Base-by-base conservation (phyloP, 2,797 vertebrate species). In the Dendrocincla fuliginosa region DNA sequence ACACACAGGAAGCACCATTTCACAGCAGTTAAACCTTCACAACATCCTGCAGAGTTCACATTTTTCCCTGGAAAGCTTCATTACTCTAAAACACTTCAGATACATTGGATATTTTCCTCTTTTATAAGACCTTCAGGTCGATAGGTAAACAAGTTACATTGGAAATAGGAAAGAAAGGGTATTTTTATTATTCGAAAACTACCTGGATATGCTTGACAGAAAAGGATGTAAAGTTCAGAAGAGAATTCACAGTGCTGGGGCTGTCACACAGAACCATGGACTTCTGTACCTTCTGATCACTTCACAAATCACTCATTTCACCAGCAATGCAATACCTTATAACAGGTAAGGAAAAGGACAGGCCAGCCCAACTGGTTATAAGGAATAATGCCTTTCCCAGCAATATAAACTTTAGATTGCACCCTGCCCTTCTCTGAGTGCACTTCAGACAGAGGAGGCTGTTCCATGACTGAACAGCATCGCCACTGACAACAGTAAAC, bases 11-110 rank as follows among this genome's bases (percentile, higher is more conserved):
- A 74, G 44, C 18, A n/a, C 12, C n/a, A 18, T 44, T 56, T 39
- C 64, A 22, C 53, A 87, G 67, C 67, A 53, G 13, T 0, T 37
- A 14, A 46, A 30, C 24, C 22, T 19, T 47, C 50, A 44, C 33
- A 6, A 17, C 28, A 16, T 16, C 19, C 59, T 35, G 8, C 37
- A 64, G 18, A 6, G 4, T 25, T 22, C 33, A 5, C 3, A 7
- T 33, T 2, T 16, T 4, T 6, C 19, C 10, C 46, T 16, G 5
- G 3, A 30, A 25, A 20, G 4, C 1, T 7, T 77, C 23, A 28
- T 17, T 15, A 9, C 30, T 68, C 56, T 25, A 13, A 67, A 68
- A 39, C 28, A 30, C 16, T 46, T 46, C 1, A 4, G 19, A 39
- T 10, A 12, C 22, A 39, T 28, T 20, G 41, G 11, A 32, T 42